Evolutionary conservation across 2,888 invertebrate genomes (phyloP), one percentile per base, ranked within the genome.

Genomic region (Parnassius glacialis): DNA sequence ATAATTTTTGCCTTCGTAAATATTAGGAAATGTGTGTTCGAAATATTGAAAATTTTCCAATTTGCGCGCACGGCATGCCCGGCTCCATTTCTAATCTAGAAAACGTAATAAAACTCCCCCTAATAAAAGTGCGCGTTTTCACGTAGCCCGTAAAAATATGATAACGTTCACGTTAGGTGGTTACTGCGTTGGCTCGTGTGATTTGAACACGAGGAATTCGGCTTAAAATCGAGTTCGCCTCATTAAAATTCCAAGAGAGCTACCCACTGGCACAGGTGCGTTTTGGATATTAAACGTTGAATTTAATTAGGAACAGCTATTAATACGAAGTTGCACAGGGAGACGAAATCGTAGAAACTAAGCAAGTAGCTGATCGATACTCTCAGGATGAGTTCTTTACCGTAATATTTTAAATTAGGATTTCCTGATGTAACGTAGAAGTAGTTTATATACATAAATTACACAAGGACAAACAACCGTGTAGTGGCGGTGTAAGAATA

Each of bases 141-240:
- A 89, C 87, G 87, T 87, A 77, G 75, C 74, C 83, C 85, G 82
- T 90, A 90, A 91, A 90, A 90, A 88, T 89, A 89, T 91, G 90
- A 90, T 91, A 90, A 91, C 88, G 81, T 81, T 81, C 87, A 87
- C 87, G 88, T 85, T 83, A 74, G 72, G 69, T 68, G 68, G 67
- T 70, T 43, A 67, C 72, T 43, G n/a, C 48, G 42, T 67, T 41
- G 45, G 34, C 56, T 61, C 51, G 20, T 56, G 45, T 13, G 55
- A 55, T 58, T 62, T 71, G 69, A 68, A 65, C 67, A 69, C 66
- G 52, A 25, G 10, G 57, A 50, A 64, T 59, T 59, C n/a, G 52
- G 57, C 56, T 48, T 55, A 53, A 52, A 59, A 42, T 64, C 43
- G 48, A 56, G 44, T 58, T 57, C 52, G 56, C 48, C 52, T 63